Percentiles rank a stretch among this genome's conserved stretches.
These are phyloP conservation scores for Chrysomela aeneicollis DNA, from an alignment of 2,888 invertebrate species.

Conservation along the genomic window DNA sequence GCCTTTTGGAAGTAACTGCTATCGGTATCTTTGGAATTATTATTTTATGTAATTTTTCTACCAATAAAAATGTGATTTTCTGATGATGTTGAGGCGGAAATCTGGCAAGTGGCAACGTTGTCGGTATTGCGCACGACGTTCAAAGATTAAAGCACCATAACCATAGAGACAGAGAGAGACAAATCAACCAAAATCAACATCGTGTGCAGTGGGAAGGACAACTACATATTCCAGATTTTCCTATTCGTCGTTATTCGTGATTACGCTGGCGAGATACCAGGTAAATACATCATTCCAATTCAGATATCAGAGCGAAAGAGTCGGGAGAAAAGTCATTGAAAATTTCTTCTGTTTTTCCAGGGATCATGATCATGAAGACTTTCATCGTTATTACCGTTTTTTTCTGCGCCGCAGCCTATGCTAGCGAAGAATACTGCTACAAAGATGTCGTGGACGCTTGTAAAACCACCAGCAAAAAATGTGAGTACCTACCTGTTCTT, in stretches of 20 bases:
- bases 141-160: too few species aligned
- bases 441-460: conserved; percentile 66
- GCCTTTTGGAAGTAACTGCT: too few species aligned
- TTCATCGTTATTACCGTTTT: conserved; percentile 61
- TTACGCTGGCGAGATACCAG: conserved; percentile 63
- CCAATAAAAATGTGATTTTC: too few species aligned
- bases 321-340: conserved; percentile 29
- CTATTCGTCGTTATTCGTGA: conserved; percentile 54
- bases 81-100: too few species aligned
- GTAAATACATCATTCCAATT: conserved; percentile 43
- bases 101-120: too few species aligned
- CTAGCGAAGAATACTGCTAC: conserved; percentile 68
- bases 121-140: conserved; percentile 39
- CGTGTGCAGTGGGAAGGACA: conserved; percentile 18
- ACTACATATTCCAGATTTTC: conserved; percentile 21
- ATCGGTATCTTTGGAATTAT: too few species aligned
- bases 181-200: too few species aligned
- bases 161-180: too few species aligned
- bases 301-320: neutral
- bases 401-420: conserved; percentile 57
- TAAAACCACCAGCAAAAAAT: conserved; percentile 57
- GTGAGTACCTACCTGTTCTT: conserved; percentile 44
- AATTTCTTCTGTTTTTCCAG: conserved; percentile 51
- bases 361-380: conserved; percentile 71
- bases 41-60: too few species aligned